A percentile compares a stretch with the other conserved stretches of the same genome.
Conservation (phyloP, 53 echinoderm and acorn worm species). For the Arbacia lixula region DNA sequence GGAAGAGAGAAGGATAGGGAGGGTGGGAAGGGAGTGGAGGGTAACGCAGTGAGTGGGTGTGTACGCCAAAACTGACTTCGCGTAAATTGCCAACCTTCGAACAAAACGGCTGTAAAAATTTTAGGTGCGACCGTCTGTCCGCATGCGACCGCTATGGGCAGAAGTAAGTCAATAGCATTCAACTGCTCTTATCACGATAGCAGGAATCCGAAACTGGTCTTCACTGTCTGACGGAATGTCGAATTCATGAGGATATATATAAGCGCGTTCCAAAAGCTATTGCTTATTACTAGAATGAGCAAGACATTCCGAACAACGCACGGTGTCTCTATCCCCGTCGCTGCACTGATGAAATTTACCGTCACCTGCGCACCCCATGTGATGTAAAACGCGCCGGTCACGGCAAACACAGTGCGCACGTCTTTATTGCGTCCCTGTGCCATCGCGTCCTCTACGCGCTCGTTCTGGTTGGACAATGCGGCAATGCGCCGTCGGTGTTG, state of each 20-base stretch:
- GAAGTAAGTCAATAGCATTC: no score
- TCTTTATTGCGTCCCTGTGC: constrained; percentile 18
- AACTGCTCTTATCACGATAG: no score
- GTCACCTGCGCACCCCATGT: constrained; percentile 54
- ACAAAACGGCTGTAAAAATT: no score
- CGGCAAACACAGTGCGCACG: constrained; percentile 39
- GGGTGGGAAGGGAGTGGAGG: no score
- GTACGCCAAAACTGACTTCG: no score
- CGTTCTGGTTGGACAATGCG: background rate
- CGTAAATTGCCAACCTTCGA: no score
- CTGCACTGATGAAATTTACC: constrained; percentile 43
- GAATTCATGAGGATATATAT: constrained; percentile 43
- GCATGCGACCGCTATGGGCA: no score
- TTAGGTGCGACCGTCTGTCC: no score
- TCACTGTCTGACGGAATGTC: constrained; percentile 17
- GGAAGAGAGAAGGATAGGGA: no score
- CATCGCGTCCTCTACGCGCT: background rate
- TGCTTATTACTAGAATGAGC: constrained; percentile 36
- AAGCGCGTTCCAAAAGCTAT: constrained; percentile 46
- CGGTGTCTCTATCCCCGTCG: background rate
- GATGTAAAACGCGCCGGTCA: constrained; percentile 42
- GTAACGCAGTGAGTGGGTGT: no score
- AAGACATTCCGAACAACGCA: constrained; percentile 28
- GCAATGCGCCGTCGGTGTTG: constrained; percentile 38
- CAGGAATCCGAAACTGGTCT: no score